A percentile compares a stretch with the other conserved stretches of the same genome.
phyloP scores from a whole-genome alignment of 2,888 invertebrate species.

The Steinernema scapterisci region DNA sequence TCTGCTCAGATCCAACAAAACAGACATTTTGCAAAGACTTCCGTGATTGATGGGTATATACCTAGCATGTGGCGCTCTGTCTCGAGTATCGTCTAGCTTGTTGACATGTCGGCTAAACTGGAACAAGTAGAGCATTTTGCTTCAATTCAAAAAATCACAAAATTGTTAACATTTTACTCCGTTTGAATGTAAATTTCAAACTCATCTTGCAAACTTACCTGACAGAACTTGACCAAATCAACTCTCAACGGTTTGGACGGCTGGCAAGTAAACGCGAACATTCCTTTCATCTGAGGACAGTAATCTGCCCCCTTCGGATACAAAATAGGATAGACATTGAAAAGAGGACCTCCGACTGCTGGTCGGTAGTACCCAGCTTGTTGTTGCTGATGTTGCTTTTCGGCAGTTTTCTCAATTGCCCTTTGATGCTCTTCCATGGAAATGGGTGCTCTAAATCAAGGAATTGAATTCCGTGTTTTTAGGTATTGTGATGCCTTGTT shows the following conservation, averaged over 20 bases:
- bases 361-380: conserved; percentile 25
- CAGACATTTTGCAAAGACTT: too few relatives aligned
- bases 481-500: background rate
- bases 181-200: too few relatives aligned
- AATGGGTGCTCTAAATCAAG: background rate
- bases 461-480: background rate
- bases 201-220: conserved; percentile 42
- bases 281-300: conserved; percentile 52
- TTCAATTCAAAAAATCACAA: conserved; percentile 4
- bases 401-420: conserved; percentile 12
- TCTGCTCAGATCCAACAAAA: too few relatives aligned
- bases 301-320: conserved; percentile 41
- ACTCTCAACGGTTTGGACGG: conserved; percentile 58
- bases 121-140: too few relatives aligned
- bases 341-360: conserved; percentile 31
- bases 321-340: conserved; percentile 37
- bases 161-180: too few relatives aligned
- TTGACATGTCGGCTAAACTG: too few relatives aligned
- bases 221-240: conserved; percentile 61
- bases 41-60: too few relatives aligned
- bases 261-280: conserved; percentile 58
- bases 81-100: too few relatives aligned
- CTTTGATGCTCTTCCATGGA: conserved; percentile 9
- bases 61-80: too few relatives aligned
- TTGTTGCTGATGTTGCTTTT: conserved; percentile 1